Evolutionary conservation across 2,113 vertebrate species (phyloP), one percentile per base, ranked within the genome.

Genomic region (Vulpes lagopus): DNA sequence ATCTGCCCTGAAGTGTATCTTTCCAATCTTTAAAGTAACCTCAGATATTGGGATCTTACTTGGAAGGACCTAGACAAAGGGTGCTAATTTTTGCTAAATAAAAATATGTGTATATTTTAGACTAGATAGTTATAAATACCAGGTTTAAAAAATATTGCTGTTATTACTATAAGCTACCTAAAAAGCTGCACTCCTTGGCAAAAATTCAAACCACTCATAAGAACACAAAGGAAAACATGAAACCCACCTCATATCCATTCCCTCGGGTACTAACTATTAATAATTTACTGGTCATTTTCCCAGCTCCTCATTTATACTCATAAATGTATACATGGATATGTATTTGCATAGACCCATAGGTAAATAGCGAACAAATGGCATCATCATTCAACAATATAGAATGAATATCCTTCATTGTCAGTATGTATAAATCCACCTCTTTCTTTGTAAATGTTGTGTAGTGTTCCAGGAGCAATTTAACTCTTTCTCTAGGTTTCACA

Each of bases 81-180:
- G 8, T 71, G 35, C 7, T 74, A 49, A 64, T 78, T 64, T 38
- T 59, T n/a, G 43, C 9, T 69, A 9, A 23, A 14, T 83, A 53
- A 92, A 92, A 74, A 62, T 89, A 16, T 2, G 12, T 74, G 6
- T 65, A 30, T 59, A 43, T 80, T n/a, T 71, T 73, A 86, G 55
- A 35, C 8, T 62, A 89, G 23, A 38, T 65, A 73, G 60, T 78
- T 81, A 51, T n/a, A n/a, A 87, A n/a, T 19, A 60, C 2, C 11
- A 88, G 57, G 23, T 85, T 95, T 81, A 22, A 49, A n/a, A 82
- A 74, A 71, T 38, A 71, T 16, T 38, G n/a, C 69, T 35, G n/a
- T 93, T 94, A 32, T 76, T n/a, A 14, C 82, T 96, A 51, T 57
- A 93, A 85, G 74, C 53, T 83, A 23, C 23, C 76, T 94, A 57